Evolutionary conservation across 2,888 invertebrate species (phyloP).

Genomic region (Heliconius charithonia): DNA sequence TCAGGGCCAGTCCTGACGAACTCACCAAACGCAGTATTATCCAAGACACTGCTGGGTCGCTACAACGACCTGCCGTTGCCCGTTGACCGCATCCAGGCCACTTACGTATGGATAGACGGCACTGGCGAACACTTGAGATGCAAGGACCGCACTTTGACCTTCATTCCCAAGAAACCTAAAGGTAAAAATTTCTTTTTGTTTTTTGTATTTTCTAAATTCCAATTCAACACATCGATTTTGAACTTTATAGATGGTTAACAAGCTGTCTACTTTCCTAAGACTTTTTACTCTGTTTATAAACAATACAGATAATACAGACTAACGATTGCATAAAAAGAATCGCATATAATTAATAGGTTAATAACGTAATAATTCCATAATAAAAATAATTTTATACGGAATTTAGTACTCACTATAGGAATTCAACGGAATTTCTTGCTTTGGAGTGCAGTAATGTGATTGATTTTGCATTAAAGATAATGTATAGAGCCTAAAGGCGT

Average conservation of each 20-base stretch:
- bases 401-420: not conserved
- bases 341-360: not conserved
- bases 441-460: not conserved
- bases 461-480: too few relatives aligned
- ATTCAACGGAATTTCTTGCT: not conserved
- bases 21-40: slow-evolving; percentile 92
- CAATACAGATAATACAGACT: too few relatives aligned
- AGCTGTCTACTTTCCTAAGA: not conserved
- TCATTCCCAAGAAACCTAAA: slow-evolving; percentile 89
- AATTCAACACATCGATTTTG: not conserved
- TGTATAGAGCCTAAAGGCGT: too few relatives aligned
- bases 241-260: not conserved
- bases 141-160: slow-evolving; percentile 94
- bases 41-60: slow-evolving; percentile 88
- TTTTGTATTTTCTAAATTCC: too few relatives aligned
- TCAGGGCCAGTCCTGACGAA: slow-evolving; percentile 82
- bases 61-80: slow-evolving; percentile 92
- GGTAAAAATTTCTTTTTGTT: slow-evolving; percentile 81
- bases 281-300: too few relatives aligned
- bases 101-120: slow-evolving; percentile 98
- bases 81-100: slow-evolving; percentile 90
- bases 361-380: too few relatives aligned
- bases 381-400: not conserved
- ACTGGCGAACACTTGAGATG: slow-evolving; percentile 93
- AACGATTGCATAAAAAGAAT: not conserved